Conservation (phyloP, 2,888 invertebrate genomes). For the Ophion costatus region DNA sequence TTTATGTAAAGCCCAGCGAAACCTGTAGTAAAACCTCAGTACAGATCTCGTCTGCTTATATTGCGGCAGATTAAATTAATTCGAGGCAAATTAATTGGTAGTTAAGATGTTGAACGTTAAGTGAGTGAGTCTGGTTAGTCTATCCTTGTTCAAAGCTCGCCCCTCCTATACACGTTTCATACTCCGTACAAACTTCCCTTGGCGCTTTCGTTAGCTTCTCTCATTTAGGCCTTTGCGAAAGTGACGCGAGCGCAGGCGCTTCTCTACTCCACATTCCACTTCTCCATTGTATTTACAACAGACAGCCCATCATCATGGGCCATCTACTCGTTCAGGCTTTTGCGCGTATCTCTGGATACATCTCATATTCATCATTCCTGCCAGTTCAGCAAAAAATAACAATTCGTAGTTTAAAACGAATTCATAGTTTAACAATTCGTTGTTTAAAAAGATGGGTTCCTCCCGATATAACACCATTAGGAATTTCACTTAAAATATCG, state of each 20-base stretch:
- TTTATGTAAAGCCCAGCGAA: conserved; percentile 42
- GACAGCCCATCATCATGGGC: conserved; percentile 43
- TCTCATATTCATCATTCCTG: conserved; percentile 2
- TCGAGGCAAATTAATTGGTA: conserved; percentile 79
- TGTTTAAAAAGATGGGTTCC: no score
- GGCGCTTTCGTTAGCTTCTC: conserved; percentile 36
- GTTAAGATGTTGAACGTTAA: conserved; percentile 80
- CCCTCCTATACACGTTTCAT: conserved; percentile 38
- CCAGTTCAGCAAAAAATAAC: background rate
- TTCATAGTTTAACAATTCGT: no score
- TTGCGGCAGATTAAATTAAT: conserved; percentile 81
- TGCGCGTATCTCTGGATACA: background rate
- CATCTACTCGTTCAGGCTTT: conserved; percentile 12
- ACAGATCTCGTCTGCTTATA: conserved; percentile 76
- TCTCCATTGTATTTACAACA: conserved; percentile 48
- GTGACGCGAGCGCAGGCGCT: conserved; percentile 46
- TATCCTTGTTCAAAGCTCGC: conserved; percentile 65
- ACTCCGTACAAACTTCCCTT: conserved; percentile 26
- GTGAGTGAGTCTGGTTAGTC: conserved; percentile 76
- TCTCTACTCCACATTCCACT: conserved; percentile 19
- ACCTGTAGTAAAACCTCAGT: conserved; percentile 62
- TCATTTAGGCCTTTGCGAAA: conserved; percentile 24
- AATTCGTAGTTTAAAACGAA: no score
- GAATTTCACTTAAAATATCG: no score
- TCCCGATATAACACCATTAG: no score